Conservation (phyloP, 2,797 vertebrate species). For the Oryzias dopingdopingensis region DNA sequence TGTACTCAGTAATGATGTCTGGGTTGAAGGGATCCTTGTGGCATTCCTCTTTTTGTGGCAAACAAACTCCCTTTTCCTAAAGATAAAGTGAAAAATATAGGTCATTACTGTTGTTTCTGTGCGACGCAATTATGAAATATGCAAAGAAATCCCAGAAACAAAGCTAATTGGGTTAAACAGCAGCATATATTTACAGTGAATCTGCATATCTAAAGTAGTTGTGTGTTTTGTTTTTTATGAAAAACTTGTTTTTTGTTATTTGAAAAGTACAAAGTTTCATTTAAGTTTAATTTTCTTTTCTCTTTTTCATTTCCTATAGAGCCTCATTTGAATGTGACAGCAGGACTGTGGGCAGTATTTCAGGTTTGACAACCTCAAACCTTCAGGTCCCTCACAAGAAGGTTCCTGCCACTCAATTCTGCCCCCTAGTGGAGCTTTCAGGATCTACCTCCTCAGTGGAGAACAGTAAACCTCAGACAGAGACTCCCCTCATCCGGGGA, state of each 20-base stretch:
- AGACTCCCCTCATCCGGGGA: conserved; percentile 73
- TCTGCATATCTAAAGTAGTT: conserved; percentile 3
- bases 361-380: conserved; percentile 44
- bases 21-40: conserved; percentile 21
- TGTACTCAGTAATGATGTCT: conserved; percentile 31
- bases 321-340: conserved; percentile 60
- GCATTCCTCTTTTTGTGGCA: conserved; percentile 23
- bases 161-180: conserved; percentile 8
- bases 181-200: conserved; percentile 11
- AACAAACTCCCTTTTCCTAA: conserved; percentile 32
- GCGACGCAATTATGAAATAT: conserved; percentile 54
- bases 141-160: conserved; percentile 34
- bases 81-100: conserved; percentile 49
- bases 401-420: conserved; percentile 51
- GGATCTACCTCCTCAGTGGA: conserved; percentile 50
- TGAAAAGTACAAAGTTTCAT: conserved; percentile 7
- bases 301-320: conserved; percentile 29
- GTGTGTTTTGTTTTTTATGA: background rate
- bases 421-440: conserved; percentile 63
- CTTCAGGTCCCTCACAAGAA: conserved; percentile 73
- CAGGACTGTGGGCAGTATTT: conserved; percentile 58
- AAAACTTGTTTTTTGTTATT: conserved; percentile 16
- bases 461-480: conserved; percentile 72
- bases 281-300: conserved; percentile 11
- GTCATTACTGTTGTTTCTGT: conserved; percentile 35